phyloP scores from a whole-genome alignment of 2,797 vertebrate species.

The Spinus olivaceus region DNA sequence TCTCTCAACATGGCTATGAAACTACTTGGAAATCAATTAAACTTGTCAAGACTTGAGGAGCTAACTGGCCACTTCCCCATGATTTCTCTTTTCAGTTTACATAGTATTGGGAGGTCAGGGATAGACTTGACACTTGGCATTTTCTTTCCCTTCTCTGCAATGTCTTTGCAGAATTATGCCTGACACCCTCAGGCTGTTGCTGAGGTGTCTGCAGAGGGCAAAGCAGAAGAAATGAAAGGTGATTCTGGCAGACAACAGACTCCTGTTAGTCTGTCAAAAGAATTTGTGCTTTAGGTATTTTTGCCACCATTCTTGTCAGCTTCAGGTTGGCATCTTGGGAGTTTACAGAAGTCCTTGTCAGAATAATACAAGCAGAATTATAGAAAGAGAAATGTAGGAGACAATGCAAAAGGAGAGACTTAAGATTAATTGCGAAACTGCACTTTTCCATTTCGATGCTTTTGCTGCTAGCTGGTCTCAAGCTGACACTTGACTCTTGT shows the following conservation, averaged over 20 bases:
- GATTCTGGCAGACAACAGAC: constrained; percentile 32
- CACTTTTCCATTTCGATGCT: constrained; percentile 1
- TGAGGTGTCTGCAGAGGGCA: not conserved
- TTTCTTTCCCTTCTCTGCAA: not conserved
- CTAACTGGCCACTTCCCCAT: not conserved
- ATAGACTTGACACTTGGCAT: constrained; percentile 1
- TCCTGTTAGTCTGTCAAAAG: constrained; percentile 53
- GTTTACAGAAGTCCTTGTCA: constrained; percentile 56
- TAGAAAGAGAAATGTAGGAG: constrained; percentile 41
- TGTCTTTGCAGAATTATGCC: not conserved
- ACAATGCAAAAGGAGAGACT: constrained; percentile 15
- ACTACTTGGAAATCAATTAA: not conserved
- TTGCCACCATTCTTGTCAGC: constrained; percentile 53
- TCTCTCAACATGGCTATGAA: not conserved
- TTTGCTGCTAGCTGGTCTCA: not conserved
- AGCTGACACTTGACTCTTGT: constrained; percentile 32
- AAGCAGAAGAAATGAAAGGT: constrained; percentile 37
- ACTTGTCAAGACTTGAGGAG: not conserved
- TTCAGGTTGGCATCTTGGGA: constrained; percentile 52
- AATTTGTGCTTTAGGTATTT: constrained; percentile 43
- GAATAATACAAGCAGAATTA: constrained; percentile 39
- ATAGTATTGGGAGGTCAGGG: not conserved
- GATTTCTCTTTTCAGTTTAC: not conserved
- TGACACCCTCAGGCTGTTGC: not conserved
- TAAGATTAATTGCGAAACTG: constrained; percentile 26